Percentiles rank a stretch among this genome's conserved stretches.
phyloP scores from a whole-genome alignment of 2,797 vertebrate species.

The Choloepus didactylus region DNA sequence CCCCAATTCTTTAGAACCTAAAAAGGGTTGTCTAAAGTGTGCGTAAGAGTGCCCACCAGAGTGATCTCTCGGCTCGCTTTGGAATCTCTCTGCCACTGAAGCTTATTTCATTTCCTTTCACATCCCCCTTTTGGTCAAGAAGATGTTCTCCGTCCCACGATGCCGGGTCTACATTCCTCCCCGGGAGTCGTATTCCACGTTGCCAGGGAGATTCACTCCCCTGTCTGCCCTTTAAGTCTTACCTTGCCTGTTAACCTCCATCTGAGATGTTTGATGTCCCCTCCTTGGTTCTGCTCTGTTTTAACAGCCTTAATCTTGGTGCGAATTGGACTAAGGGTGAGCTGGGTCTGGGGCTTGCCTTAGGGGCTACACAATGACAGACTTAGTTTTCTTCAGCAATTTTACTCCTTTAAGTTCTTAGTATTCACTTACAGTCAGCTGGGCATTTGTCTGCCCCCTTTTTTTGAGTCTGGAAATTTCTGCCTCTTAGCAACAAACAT shows the following conservation, averaged over 20 bases:
- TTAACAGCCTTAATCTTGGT: not conserved
- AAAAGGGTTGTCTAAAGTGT: too few species aligned
- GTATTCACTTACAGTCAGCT: not conserved
- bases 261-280: not conserved
- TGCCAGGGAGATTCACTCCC: too few species aligned
- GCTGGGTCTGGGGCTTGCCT: not conserved
- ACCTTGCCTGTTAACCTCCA: fast-evolving
- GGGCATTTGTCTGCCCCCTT: not conserved
- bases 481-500: not conserved
- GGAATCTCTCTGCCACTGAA: too few species aligned
- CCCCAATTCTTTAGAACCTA: too few species aligned
- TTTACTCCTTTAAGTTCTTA: not conserved
- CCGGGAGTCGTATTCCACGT: too few species aligned
- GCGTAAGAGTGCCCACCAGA: too few species aligned
- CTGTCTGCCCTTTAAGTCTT: not conserved
- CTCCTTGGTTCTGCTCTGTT: not conserved
- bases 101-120: too few species aligned
- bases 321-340: not conserved
- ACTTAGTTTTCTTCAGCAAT: not conserved
- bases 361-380: too few species aligned
- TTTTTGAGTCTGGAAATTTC: not conserved
- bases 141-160: too few species aligned
- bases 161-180: too few species aligned
- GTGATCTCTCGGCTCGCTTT: too few species aligned
- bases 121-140: too few species aligned